Percentiles rank a stretch among this genome's conserved stretches.
These are phyloP conservation scores for Bruchidius siliquastri DNA, from an alignment of 2,888 invertebrate species.

Conservation along the genomic window DNA sequence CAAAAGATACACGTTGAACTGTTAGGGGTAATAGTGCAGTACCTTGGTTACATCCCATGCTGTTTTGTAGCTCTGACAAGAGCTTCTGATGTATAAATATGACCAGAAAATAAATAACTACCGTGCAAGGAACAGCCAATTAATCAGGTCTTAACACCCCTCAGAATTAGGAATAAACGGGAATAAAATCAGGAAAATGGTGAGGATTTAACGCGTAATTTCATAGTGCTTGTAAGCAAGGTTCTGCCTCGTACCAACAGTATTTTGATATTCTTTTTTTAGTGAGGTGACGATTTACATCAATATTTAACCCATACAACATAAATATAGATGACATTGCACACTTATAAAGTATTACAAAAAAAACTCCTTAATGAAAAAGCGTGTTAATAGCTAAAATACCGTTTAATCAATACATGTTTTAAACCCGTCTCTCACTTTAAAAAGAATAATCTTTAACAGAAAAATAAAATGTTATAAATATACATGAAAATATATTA, in stretches of 20 bases:
- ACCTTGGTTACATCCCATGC: not conserved
- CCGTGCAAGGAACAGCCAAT: not conserved
- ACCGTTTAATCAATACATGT: too few relatives aligned
- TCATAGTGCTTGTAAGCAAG: not conserved
- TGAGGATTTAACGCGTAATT: not conserved
- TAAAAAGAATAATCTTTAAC: not conserved
- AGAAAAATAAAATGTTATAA: not conserved
- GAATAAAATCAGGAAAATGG: not conserved
- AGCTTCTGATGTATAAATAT: not conserved
- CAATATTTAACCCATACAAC: not conserved
- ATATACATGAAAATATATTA: not conserved
- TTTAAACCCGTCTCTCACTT: not conserved
- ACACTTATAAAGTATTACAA: not conserved
- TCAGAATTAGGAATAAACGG: not conserved
- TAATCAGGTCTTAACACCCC: not conserved
- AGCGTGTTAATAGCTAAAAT: not conserved
- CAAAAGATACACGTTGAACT: not conserved
- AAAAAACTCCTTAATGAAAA: not conserved
- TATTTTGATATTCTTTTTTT: not conserved
- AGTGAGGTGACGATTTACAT: not conserved
- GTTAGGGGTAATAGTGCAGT: not conserved
- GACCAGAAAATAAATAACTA: not conserved
- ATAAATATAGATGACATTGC: not conserved
- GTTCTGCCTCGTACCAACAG: not conserved
- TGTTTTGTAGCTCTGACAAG: not conserved